phyloP scores from a whole-genome alignment of 2,113 vertebrate genomes.

The Neodon shergylaensis region DNA sequence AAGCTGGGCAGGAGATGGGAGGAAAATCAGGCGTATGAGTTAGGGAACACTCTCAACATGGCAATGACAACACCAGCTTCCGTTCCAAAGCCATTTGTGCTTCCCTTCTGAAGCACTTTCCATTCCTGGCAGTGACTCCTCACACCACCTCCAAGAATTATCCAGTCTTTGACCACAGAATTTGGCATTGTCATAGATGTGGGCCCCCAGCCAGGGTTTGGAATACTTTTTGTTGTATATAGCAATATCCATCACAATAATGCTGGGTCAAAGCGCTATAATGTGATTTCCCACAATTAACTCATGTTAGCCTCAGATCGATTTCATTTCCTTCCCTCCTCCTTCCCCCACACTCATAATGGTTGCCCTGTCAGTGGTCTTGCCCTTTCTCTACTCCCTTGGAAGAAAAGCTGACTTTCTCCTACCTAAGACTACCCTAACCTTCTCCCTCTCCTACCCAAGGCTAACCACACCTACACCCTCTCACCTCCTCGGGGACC shows the following conservation, averaged over 20 bases:
- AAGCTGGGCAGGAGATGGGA: neutral
- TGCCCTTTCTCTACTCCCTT: neutral
- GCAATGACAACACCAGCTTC: neutral
- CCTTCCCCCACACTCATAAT: neutral
- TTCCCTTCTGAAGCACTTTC: conserved; percentile 29
- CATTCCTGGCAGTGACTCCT: conserved; percentile 15
- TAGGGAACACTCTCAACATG: neutral
- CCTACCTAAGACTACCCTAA: neutral
- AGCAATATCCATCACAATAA: conserved; percentile 52
- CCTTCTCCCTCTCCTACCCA: neutral
- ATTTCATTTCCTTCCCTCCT: conserved; percentile 42
- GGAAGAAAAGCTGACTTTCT: neutral
- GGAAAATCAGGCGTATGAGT: neutral
- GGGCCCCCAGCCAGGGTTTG: conserved; percentile 53
- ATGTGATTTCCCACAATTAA: conserved; percentile 58
- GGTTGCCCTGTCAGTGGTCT: neutral
- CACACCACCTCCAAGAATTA: conserved; percentile 52
- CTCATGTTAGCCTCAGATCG: conserved; percentile 47
- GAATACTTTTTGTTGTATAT: conserved; percentile 42
- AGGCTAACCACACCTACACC: neutral
- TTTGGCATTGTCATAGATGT: conserved; percentile 41
- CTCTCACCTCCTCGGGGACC: neutral
- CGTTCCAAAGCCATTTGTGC: neutral
- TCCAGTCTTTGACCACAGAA: conserved; percentile 28
- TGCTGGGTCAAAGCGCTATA: conserved; percentile 4